Evolutionary conservation across 2,888 invertebrate genomes (phyloP), one percentile per base, ranked within the genome.

Genomic region (Epistrophella euchroma): DNA sequence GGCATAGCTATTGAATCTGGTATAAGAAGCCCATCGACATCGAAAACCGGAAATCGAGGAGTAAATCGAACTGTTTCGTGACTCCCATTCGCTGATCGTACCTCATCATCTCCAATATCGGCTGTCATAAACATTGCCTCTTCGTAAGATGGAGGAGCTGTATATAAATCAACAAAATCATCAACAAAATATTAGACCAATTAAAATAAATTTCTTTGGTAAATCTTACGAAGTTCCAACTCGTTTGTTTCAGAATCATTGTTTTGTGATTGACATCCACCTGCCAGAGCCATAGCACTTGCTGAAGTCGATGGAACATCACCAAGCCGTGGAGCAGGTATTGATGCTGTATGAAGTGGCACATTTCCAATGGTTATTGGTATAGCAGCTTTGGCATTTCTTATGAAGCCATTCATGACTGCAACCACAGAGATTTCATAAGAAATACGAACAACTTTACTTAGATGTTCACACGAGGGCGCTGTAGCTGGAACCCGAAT

Each of bases 71-170:
- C 81, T 5, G 88, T 77, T 45, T 90, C 90, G 79, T 89, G 89
- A 2, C 89, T 89, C 0, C 89, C 89, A 64, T 91, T 90, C 7
- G 76, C 17, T 9, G 85, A 70, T 55, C 70, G 80, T 2, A 89
- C 90, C 88, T 92, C 92, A 62, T 89, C 90, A 56, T 91, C 91
- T 10, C 89, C 90, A 25, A 92, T 90, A 40, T 91, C 90, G 2
- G 90, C 88, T 43, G 90, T 91, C 90, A 92, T 90, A 89, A 92
- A 91, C 87, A 91, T 90, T 58, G 92, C 92, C 83, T 92, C 91
- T 55, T 92, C 92, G 79, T 92, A 93, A 1, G 92, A 90, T 10
- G 93, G 92, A 5, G 92, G 92, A 10, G 91, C 93, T 93, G 28
- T 1, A 78, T 87, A 68, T n/a, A n/a, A n/a, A n/a, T n/a, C n/a